Conservation (phyloP, 2,797 vertebrate species). For the Trematomus bernacchii region DNA sequence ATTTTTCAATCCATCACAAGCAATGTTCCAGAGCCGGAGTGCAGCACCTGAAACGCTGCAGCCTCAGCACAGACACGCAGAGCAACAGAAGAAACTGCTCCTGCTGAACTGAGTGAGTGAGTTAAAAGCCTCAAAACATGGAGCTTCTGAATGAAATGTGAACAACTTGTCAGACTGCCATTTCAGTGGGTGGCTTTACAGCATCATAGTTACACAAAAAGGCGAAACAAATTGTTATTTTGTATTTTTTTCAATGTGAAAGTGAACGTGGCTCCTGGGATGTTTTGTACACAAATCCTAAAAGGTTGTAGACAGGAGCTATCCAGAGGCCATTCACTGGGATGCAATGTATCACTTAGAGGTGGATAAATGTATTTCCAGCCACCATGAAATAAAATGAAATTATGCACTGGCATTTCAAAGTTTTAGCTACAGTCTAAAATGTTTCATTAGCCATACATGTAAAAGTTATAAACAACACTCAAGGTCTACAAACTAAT, state of each 20-base stretch:
- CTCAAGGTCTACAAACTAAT: neutral
- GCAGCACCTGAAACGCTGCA: slow-evolving; percentile 43
- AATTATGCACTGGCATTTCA: neutral
- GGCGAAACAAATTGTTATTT: neutral
- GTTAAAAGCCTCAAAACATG: slow-evolving; percentile 33
- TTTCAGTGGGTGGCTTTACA: slow-evolving; percentile 25
- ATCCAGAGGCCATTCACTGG: neutral
- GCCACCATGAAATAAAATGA: neutral
- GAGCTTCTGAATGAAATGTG: slow-evolving; percentile 16
- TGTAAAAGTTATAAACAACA: neutral
- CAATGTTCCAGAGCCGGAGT: slow-evolving; percentile 35
- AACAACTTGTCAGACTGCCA: slow-evolving; percentile 9
- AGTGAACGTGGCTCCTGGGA: neutral
- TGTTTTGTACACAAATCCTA: slow-evolving; percentile 3
- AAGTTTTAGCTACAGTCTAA: neutral
- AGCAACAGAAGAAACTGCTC: slow-evolving; percentile 31
- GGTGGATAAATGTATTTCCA: neutral
- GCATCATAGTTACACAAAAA: slow-evolving; percentile 10
- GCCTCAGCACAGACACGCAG: slow-evolving; percentile 42
- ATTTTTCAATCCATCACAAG: slow-evolving; percentile 44
- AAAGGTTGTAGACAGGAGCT: neutral
- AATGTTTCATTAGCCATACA: neutral
- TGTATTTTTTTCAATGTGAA: slow-evolving; percentile 9
- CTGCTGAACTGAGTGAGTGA: slow-evolving; percentile 26
- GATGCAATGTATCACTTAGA: neutral